Percentiles rank a stretch among this genome's conserved stretches.
These are phyloP conservation scores for Neodontobutis hainanensis DNA, from an alignment of 2,113 vertebrate genomes.

Conservation along the genomic window DNA sequence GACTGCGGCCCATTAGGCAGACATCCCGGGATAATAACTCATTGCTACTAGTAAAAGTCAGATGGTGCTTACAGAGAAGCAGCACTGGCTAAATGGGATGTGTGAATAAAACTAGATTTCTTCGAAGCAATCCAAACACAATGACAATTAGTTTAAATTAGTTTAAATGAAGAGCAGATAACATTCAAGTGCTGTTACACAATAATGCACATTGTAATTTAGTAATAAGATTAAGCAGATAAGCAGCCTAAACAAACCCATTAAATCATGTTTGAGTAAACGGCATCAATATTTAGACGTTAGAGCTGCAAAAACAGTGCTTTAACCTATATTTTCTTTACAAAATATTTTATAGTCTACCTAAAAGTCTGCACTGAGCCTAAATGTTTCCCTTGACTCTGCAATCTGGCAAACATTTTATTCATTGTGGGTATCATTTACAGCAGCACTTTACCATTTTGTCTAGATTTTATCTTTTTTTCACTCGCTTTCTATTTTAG, in stretches of 20 bases:
- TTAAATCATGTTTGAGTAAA: too few relatives aligned
- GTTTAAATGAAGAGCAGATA: neutral
- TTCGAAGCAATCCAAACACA: neutral
- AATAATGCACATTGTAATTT: neutral
- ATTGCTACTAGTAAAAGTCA: conserved; percentile 9
- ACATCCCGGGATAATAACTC: neutral
- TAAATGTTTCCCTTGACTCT: conserved; percentile 6
- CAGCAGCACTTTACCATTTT: conserved; percentile 53
- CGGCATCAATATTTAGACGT: too few relatives aligned
- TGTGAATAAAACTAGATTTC: neutral
- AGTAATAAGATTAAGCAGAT: neutral
- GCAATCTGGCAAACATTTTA: conserved; percentile 42
- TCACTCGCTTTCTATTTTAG: conserved; percentile 70
- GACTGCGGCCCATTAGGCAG: conserved; percentile 6
- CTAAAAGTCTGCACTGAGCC: neutral
- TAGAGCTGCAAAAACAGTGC: too few relatives aligned
- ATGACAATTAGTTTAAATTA: neutral
- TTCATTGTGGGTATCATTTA: conserved; percentile 54
- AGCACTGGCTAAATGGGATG: conserved; percentile 3
- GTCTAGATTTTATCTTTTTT: conserved; percentile 63
- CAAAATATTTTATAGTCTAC: too few relatives aligned
- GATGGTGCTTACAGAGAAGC: conserved; percentile 6
- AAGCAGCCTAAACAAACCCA: neutral
- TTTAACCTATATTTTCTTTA: neutral
- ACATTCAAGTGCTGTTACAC: neutral